phyloP scores from a whole-genome alignment of 2,113 vertebrate species.

The Arothron firmamentum region DNA sequence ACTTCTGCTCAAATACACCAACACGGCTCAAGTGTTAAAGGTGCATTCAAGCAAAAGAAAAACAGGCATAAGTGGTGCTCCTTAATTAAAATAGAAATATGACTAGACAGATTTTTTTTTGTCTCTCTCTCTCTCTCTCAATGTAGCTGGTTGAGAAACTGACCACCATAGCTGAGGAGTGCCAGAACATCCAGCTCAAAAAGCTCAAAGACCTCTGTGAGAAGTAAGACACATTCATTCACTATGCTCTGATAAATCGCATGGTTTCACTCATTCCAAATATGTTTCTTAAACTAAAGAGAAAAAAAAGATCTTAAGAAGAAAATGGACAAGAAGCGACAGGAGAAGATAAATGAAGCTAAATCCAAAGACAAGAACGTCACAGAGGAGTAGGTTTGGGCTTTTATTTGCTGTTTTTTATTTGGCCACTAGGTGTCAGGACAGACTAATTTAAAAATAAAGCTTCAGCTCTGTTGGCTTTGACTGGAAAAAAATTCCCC shows the following conservation, averaged over 20 bases:
- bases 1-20: conserved; percentile 33
- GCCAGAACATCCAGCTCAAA: conserved; percentile 90
- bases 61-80: neutral
- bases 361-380: conserved; percentile 94
- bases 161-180: conserved; percentile 89
- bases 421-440: conserved; percentile 52
- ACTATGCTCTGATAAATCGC: neutral
- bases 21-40: conserved; percentile 27
- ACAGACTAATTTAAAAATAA: neutral
- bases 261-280: neutral
- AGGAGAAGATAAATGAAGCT: conserved; percentile 93
- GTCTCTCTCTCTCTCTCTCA: conserved; percentile 2
- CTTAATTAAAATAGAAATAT: neutral
- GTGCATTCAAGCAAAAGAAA: conserved; percentile 23
- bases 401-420: neutral
- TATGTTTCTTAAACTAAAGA: conserved; percentile 60
- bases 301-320: conserved; percentile 98
- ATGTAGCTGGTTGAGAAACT: conserved; percentile 91
- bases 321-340: conserved; percentile 96
- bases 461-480: neutral
- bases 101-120: neutral
- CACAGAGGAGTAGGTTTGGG: conserved; percentile 87
- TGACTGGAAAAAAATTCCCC: conserved; percentile 13
- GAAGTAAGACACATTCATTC: conserved; percentile 78
- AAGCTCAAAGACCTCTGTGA: conserved; percentile 93